A percentile compares a stretch with the other conserved stretches of the same genome.
phyloP scores from a whole-genome alignment of 2,113 vertebrate genomes.

The Carassius gibelio region DNA sequence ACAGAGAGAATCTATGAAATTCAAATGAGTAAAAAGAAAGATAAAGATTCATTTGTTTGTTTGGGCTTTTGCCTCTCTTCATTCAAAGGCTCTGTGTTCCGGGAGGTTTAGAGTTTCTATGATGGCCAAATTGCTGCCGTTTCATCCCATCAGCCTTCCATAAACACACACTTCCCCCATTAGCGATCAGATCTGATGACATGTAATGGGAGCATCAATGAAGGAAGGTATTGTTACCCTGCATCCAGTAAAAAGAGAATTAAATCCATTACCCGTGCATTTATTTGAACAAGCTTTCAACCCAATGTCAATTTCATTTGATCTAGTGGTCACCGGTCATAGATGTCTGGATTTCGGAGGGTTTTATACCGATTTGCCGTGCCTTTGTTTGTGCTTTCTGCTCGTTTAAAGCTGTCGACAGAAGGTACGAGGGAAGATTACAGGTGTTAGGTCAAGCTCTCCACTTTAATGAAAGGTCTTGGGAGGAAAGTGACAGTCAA shows the following conservation, averaged over 20 bases:
- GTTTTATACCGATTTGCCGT: constrained; percentile 14
- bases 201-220: constrained; percentile 39
- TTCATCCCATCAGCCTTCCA: constrained; percentile 34
- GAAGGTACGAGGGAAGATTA: constrained; percentile 27
- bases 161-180: constrained; percentile 38
- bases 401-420: constrained; percentile 4
- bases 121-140: constrained; percentile 37
- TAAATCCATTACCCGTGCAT: not conserved
- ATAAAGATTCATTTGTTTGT: constrained; percentile 16
- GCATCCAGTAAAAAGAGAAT: constrained; percentile 16
- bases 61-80: constrained; percentile 11
- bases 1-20: constrained; percentile 4
- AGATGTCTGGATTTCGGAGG: not conserved
- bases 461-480: constrained; percentile 32
- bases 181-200: constrained; percentile 35
- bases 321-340: not conserved
- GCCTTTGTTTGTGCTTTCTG: constrained; percentile 15
- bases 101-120: constrained; percentile 22
- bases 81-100: constrained; percentile 15
- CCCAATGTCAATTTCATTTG: not conserved
- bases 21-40: constrained; percentile 6
- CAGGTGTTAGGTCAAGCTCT: constrained; percentile 37
- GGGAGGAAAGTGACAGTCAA: constrained; percentile 5
- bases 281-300: constrained; percentile 20
- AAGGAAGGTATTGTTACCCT: constrained; percentile 26